A percentile compares a stretch with the other conserved stretches of the same genome.
phyloP scores from a whole-genome alignment of 2,113 vertebrate genomes.

The Gadus macrocephalus region DNA sequence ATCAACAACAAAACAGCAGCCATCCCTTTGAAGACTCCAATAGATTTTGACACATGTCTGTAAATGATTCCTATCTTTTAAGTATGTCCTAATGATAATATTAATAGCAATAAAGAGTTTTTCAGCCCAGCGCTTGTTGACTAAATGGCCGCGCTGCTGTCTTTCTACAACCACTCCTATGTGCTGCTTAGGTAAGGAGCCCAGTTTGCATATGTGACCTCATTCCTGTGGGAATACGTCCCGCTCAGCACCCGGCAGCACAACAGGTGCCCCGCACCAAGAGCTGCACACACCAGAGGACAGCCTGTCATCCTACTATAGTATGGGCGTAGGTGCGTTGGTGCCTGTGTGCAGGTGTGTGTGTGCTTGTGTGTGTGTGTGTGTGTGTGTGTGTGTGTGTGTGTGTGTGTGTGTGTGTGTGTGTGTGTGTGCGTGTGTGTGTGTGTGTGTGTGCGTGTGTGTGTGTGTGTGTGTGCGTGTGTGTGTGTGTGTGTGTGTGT shows the following conservation, averaged over 20 bases:
- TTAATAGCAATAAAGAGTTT: not conserved
- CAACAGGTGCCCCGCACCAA: constrained; percentile 70
- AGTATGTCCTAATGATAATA: not conserved
- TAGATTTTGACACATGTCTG: too few species aligned
- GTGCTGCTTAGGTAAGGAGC: constrained; percentile 47
- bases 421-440: constrained; percentile 3
- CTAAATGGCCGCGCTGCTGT: constrained; percentile 30
- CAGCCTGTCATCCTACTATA: not conserved
- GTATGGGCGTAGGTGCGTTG: constrained; percentile 7
- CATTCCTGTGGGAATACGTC: constrained; percentile 66
- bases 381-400: not conserved
- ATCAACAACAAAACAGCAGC: too few species aligned
- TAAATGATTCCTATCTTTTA: too few species aligned
- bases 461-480: not conserved
- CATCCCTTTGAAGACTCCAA: too few species aligned
- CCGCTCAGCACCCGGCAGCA: constrained; percentile 64
- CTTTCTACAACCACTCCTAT: constrained; percentile 57
- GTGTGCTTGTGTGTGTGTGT: constrained; percentile 3
- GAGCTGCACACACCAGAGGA: constrained; percentile 23
- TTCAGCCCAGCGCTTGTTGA: not conserved
- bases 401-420: constrained; percentile 1
- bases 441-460: not conserved
- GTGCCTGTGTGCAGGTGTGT: not conserved
- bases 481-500: not conserved
- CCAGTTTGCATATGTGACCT: constrained; percentile 77